Evolutionary conservation across 2,888 invertebrate species (phyloP).

Genomic region (Epinotia demarniana): DNA sequence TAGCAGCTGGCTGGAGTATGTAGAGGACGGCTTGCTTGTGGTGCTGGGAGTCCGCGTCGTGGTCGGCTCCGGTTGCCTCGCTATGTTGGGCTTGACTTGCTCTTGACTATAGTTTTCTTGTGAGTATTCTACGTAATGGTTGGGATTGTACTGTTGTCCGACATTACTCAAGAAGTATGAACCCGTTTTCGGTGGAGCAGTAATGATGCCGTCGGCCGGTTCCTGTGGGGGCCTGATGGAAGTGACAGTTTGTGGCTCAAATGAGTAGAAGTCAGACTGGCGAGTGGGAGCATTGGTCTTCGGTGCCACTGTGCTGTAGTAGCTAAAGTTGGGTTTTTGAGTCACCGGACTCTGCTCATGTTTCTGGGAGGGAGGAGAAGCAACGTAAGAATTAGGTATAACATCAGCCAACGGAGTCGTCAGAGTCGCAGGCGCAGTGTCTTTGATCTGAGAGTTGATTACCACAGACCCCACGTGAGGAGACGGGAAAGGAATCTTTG

Average conservation of each 20-base stretch:
- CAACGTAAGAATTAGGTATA: slow-evolving; percentile 60
- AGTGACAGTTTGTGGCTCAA: slow-evolving; percentile 75
- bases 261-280: slow-evolving; percentile 73
- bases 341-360: slow-evolving; percentile 69
- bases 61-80: slow-evolving; percentile 54
- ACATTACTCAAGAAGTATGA: slow-evolving; percentile 68
- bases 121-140: slow-evolving; percentile 61
- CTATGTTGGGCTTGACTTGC: slow-evolving; percentile 49
- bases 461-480: slow-evolving; percentile 95
- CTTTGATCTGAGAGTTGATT: slow-evolving; percentile 84
- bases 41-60: slow-evolving; percentile 62
- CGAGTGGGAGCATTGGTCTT: slow-evolving; percentile 61
- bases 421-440: slow-evolving; percentile 55
- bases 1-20: slow-evolving; percentile 72
- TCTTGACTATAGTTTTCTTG: slow-evolving; percentile 57
- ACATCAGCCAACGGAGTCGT: slow-evolving; percentile 54
- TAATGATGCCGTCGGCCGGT: slow-evolving; percentile 52
- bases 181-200: slow-evolving; percentile 61
- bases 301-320: slow-evolving; percentile 74
- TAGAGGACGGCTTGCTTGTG: slow-evolving; percentile 68
- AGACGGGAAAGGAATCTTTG: slow-evolving; percentile 93
- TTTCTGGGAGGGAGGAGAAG: slow-evolving; percentile 54
- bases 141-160: slow-evolving; percentile 62
- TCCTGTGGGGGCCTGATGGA: slow-evolving; percentile 64
- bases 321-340: slow-evolving; percentile 75